phyloP scores from a whole-genome alignment of 2,113 vertebrate species.

The cat (Felis catus) region F.catus_Fca126_mat1.0 CM031428.1:25801501-25802000 shows the following conservation, averaged over 20 bases:
- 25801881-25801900: neutral
- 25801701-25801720: neutral
- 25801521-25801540: neutral
- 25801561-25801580: neutral
- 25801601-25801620: neutral
- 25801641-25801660: neutral
- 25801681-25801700: neutral
- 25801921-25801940: constrained; percentile 25
- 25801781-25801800: neutral
- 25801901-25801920: constrained; percentile 34
- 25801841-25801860: neutral
- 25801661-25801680: neutral
- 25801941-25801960: constrained; percentile 46
- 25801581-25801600: neutral
- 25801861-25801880: neutral
- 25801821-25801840: neutral
- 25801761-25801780: neutral
- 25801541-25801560: too few relatives aligned
- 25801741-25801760: neutral
- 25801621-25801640: neutral
- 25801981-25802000: constrained; percentile 27
- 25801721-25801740: neutral
- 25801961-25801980: accelerated
- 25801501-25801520: neutral
- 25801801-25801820: neutral